These are phyloP conservation scores for Scolanthus callimorphus DNA, from an alignment of 92 coral and sea anemone species.

Conservation along the genomic window DNA sequence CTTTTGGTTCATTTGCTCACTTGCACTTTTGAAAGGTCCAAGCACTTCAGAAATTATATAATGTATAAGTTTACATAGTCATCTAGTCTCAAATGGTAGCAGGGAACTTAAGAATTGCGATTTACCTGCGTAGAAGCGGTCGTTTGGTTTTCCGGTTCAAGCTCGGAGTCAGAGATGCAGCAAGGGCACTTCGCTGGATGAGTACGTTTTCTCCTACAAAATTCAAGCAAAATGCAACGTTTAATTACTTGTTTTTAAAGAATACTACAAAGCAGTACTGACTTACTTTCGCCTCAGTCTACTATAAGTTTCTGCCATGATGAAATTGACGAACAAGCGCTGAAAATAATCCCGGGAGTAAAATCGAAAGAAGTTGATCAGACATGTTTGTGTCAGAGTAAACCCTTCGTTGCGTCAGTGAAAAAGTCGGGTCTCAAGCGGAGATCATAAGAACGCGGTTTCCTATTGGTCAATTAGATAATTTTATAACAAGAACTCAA, in stretches of 20 bases:
- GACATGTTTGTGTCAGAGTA: conserved; percentile 98
- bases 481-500: background rate
- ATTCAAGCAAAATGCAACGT: conserved; percentile 8
- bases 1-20: no score
- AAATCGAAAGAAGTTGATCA: conserved; percentile 71
- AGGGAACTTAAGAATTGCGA: no score
- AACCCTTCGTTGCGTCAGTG: conserved; percentile 98
- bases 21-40: no score
- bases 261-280: background rate
- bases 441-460: conserved; percentile 33
- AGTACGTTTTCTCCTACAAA: conserved; percentile 90
- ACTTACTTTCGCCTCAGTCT: conserved; percentile 80
- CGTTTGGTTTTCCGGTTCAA: conserved; percentile 81
- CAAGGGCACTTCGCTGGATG: conserved; percentile 97
- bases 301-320: conserved; percentile 77
- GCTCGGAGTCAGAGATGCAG: conserved; percentile 74
- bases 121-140: conserved; percentile 68
- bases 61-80: no score
- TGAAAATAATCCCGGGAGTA: conserved; percentile 34
- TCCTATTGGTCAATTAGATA: background rate
- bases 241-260: conserved; percentile 6
- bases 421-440: conserved; percentile 58
- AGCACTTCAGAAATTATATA: no score
- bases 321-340: conserved; percentile 15
- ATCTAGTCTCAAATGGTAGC: no score